phyloP scores from a whole-genome alignment of 1,140 invertebrate species.

The Brachionus paranguensis region DNA sequence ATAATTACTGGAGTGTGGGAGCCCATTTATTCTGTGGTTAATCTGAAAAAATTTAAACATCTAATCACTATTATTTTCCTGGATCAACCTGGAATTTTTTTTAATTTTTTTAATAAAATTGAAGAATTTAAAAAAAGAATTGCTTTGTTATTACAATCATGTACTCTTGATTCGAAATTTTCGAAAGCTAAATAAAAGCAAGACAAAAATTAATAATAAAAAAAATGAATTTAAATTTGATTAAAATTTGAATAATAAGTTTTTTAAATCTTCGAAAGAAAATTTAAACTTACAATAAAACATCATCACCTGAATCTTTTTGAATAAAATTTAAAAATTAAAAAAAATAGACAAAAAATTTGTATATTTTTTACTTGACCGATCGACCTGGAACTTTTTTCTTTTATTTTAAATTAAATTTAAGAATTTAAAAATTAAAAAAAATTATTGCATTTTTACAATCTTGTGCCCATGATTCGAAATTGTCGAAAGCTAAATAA shows the following conservation, averaged over 20 bases:
- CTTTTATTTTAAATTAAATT: no score
- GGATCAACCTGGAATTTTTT: background rate
- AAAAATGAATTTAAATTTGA: background rate
- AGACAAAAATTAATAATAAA: background rate
- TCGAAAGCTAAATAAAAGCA: background rate
- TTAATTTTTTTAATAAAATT: background rate
- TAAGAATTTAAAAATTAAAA: no score
- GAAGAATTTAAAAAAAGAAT: background rate
- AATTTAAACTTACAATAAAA: background rate
- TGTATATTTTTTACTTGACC: no score
- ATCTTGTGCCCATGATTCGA: no score
- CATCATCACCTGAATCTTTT: background rate
- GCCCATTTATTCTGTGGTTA: background rate
- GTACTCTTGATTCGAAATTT: background rate
- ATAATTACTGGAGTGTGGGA: background rate
- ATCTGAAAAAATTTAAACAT: background rate
- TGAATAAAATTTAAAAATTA: no score
- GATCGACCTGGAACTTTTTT: no score
- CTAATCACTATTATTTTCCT: background rate
- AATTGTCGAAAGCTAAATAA: no score
- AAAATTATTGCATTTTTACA: no score
- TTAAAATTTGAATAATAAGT: no score
- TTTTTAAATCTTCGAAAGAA: slow-evolving; percentile 21
- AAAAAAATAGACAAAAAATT: no score
- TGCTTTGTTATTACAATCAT: background rate